Base-by-base conservation (phyloP, 2,888 invertebrate species). In the Sarcophaga variegata region DNA sequence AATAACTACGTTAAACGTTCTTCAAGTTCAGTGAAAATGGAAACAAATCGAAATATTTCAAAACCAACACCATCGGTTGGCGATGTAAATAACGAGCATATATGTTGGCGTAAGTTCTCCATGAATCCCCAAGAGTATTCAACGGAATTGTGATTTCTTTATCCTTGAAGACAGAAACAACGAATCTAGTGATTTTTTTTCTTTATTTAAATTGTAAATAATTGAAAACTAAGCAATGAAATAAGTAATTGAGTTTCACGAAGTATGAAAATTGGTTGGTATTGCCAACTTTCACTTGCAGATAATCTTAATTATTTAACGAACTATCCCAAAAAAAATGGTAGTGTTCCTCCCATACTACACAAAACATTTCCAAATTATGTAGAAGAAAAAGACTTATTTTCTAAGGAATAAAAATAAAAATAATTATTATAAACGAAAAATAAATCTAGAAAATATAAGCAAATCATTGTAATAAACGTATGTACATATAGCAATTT, bases 81-180 rank as follows among this genome's bases (percentile, higher is more conserved):
- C 5, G 89, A 90, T n/a, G 88, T 90, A 17, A 91, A 90, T 60
- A 91, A 90, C 5, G 94, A 94, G 88, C 95, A 95, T 89, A 94
- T 95, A 81, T 95, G 95, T 91, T 94, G 95, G 93, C 93, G 94
- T 84, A 94, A 93, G 88, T 89, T 93, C 88, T 92, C 93, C 27
- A 92, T 93, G 60, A 93, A 93, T 90, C 91, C 93, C 77, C 92
- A 93, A 89, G 93, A 93, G 86, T 93, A 93, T 90, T 93, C 93
- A 78, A 93, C 93, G 75, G 93, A 93, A 91, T 91, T 93, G 92
- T 93, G 90, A 92, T 88, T 78, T 70, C 2, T 37, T 37, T 37
- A 22, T 54, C 17, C 54, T 54, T 54, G 45, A 82, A 80, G 49
- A 69, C 14, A 70, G 67, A 10, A 85, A 86, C 84, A 87, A 87